Conservation (phyloP, 2,797 vertebrate species). For the Sebastes jordani region DNA sequence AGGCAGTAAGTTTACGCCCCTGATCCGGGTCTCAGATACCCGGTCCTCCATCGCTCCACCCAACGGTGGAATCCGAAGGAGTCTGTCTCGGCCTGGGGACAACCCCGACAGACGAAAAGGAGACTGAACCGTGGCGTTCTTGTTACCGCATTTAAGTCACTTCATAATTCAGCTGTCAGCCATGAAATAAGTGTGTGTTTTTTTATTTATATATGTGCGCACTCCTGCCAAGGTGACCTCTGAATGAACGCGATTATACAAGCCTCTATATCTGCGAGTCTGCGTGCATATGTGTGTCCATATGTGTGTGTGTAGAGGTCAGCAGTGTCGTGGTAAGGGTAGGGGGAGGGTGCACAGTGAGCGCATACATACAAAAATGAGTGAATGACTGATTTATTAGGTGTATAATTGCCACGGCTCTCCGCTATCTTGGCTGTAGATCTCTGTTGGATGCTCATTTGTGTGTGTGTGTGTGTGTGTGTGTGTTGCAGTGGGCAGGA, state of each 20-base stretch:
- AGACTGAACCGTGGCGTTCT: conserved; percentile 17
- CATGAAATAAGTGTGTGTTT: conserved; percentile 24
- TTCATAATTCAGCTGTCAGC: conserved; percentile 44
- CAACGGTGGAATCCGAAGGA: conserved; percentile 31
- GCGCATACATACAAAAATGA: conserved; percentile 51
- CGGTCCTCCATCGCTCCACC: conserved; percentile 27
- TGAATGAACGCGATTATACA: conserved; percentile 28
- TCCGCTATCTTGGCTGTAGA: conserved; percentile 60
- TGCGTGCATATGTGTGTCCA: neutral
- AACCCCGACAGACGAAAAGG: neutral
- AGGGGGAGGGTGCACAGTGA: conserved; percentile 27
- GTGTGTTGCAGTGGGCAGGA: conserved; percentile 42
- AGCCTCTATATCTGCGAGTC: conserved; percentile 16
- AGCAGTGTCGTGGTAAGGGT: neutral
- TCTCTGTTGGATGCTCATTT: conserved; percentile 30
- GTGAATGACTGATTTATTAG: conserved; percentile 77
- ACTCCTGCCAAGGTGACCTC: conserved; percentile 35
- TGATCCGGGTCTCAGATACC: conserved; percentile 33
- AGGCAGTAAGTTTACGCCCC: conserved; percentile 23
- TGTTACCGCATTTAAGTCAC: conserved; percentile 29
- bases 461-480: conserved; percentile 14
- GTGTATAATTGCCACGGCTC: conserved; percentile 70
- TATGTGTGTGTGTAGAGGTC: conserved; percentile 26
- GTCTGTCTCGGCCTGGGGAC: conserved; percentile 3
- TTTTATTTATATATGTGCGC: conserved; percentile 9